These are phyloP conservation scores for Andrena dorsata DNA, from an alignment of 2,888 invertebrate species.

Conservation along the genomic window DNA sequence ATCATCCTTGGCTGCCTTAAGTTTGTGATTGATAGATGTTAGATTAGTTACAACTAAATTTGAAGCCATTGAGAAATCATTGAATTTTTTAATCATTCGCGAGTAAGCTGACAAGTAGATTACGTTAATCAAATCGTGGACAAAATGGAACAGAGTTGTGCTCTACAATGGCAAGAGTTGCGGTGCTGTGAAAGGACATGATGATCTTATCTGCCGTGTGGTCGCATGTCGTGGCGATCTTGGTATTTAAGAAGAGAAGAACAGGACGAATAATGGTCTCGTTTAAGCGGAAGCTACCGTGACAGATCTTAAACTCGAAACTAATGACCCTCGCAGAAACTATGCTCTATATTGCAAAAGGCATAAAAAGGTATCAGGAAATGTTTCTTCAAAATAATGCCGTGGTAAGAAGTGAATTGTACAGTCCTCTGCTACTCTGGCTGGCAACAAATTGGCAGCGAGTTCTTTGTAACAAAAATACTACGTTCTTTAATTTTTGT, in stretches of 20 bases:
- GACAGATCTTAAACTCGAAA: slow-evolving; percentile 32
- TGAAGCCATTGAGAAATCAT: too few relatives aligned
- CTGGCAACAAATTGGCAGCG: background rate
- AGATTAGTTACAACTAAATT: too few relatives aligned
- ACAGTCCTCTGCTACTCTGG: background rate
- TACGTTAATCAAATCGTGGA: background rate
- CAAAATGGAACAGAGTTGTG: background rate
- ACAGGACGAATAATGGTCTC: slow-evolving; percentile 9
- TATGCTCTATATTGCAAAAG: background rate
- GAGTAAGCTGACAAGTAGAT: background rate
- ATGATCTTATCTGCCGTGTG: slow-evolving; percentile 28
- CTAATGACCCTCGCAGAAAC: slow-evolving; percentile 32
- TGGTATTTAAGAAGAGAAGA: slow-evolving; percentile 9
- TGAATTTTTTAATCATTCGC: too few relatives aligned
- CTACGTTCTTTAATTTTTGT: background rate
- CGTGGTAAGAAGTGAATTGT: slow-evolving; percentile 14
- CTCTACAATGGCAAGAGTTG: background rate
- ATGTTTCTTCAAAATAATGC: slow-evolving; percentile 3
- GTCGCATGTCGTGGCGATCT: slow-evolving; percentile 6
- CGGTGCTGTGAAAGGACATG: background rate
- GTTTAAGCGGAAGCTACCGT: slow-evolving; percentile 14
- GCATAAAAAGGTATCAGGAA: background rate
- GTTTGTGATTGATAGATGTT: too few relatives aligned
- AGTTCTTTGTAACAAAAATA: background rate
- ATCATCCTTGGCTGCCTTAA: too few relatives aligned